phyloP scores from a whole-genome alignment of 2,888 invertebrate species.

The Gymnosoma rotundatum region DNA sequence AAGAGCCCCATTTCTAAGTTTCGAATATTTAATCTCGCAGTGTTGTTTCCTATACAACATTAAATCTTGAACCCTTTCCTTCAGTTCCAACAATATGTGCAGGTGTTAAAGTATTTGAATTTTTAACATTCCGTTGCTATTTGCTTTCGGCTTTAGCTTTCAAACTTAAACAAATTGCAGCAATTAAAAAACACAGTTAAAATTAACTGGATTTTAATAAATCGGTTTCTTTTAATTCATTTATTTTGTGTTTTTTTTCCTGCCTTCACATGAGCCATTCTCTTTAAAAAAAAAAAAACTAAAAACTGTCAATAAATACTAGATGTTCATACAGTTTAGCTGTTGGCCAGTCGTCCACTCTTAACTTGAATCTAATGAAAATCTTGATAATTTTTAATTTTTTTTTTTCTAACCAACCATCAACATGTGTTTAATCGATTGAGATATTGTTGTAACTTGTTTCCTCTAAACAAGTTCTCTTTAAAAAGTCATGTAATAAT shows the following conservation, averaged over 20 bases:
- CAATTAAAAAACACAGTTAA: slow-evolving; percentile 73
- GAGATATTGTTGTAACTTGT: slow-evolving; percentile 61
- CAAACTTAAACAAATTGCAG: background rate
- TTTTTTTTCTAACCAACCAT: slow-evolving; percentile 36
- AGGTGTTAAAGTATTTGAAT: too few relatives aligned
- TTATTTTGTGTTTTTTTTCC: background rate
- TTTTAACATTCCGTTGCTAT: background rate
- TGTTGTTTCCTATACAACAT: too few relatives aligned
- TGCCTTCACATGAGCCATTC: slow-evolving; percentile 13
- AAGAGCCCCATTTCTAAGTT: too few relatives aligned
- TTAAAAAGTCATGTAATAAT: background rate
- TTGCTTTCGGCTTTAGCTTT: background rate
- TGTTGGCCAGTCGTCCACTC: background rate
- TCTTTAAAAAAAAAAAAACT: background rate
- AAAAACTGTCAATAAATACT: slow-evolving; percentile 28
- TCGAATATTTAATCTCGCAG: too few relatives aligned
- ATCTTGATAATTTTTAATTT: slow-evolving; percentile 29
- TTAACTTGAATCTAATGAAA: slow-evolving; percentile 19
- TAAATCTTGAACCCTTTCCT: too few relatives aligned
- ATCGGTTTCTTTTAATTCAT: background rate
- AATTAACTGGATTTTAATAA: slow-evolving; percentile 65
- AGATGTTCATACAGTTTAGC: slow-evolving; percentile 14
- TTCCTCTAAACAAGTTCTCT: slow-evolving; percentile 63
- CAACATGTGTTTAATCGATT: slow-evolving; percentile 56
- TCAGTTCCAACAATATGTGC: too few relatives aligned